A percentile compares a stretch with the other conserved stretches of the same genome.
Conservation (phyloP, 2,888 invertebrate species). For the Synanthedon andrenaeformis region DNA sequence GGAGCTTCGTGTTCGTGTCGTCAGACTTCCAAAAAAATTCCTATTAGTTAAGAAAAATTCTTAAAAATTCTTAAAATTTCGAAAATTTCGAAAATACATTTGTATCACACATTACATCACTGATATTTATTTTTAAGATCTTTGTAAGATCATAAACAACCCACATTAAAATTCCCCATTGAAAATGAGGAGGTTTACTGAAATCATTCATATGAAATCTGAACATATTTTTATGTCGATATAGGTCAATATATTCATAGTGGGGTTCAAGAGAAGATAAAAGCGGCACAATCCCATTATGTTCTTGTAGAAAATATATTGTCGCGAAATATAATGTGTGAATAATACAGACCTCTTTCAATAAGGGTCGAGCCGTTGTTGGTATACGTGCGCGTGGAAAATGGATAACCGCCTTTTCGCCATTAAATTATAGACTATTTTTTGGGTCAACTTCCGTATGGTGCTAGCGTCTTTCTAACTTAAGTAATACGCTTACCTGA, state of each 20-base stretch:
- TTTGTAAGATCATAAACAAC: too few relatives aligned
- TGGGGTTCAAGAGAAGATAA: constrained; percentile 15
- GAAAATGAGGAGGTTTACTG: too few relatives aligned
- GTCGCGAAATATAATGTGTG: constrained; percentile 46
- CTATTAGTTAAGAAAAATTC: too few relatives aligned
- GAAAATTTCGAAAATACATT: too few relatives aligned
- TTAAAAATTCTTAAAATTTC: too few relatives aligned
- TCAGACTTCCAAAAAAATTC: too few relatives aligned
- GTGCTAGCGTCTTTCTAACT: constrained; percentile 13
- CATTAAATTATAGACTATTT: constrained; percentile 57
- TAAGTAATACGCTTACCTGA: constrained; percentile 36
- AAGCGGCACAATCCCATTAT: constrained; percentile 25
- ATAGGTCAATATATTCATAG: not conserved
- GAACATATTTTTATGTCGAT: too few relatives aligned
- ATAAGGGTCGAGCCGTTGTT: constrained; percentile 44
- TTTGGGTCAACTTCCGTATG: constrained; percentile 35
- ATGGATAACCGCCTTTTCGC: constrained; percentile 52
- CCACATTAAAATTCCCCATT: too few relatives aligned
- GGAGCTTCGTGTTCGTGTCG: too few relatives aligned
- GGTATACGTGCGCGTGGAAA: constrained; percentile 39
- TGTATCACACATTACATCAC: too few relatives aligned
- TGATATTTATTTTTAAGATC: too few relatives aligned
- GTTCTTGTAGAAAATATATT: constrained; percentile 23
- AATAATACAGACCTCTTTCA: constrained; percentile 46
- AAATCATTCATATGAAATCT: too few relatives aligned